phyloP scores from a whole-genome alignment of 2,797 vertebrate genomes.

The Gymnothorax reevesii region DNA sequence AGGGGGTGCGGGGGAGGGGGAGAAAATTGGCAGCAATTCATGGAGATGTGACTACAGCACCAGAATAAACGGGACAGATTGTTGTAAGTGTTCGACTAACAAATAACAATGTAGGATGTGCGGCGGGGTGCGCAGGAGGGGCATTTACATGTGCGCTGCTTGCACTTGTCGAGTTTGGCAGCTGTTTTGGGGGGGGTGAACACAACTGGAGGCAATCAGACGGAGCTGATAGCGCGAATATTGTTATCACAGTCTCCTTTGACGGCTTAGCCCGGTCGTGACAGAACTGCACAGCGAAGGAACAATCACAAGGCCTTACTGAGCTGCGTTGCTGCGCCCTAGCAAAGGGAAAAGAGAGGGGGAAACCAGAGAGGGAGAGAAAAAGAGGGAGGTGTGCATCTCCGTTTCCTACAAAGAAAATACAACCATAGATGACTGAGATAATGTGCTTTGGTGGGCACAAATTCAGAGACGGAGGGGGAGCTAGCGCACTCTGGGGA shows the following conservation, averaged over 20 bases:
- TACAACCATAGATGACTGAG: constrained; percentile 69
- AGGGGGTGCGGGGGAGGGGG: constrained; percentile 40
- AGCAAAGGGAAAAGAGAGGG: constrained; percentile 42
- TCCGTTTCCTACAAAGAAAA: constrained; percentile 55
- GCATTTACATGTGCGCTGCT: constrained; percentile 55
- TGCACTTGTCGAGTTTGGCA: constrained; percentile 54
- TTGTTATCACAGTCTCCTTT: constrained; percentile 51
- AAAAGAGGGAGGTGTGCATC: constrained; percentile 27
- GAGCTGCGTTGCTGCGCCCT: constrained; percentile 45
- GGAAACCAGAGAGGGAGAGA: constrained; percentile 35
- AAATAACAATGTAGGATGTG: constrained; percentile 26
- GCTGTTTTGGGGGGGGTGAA: constrained; percentile 60
- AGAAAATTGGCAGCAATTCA: constrained; percentile 28
- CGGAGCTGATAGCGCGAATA: constrained; percentile 63
- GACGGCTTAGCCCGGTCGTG: constrained; percentile 55
- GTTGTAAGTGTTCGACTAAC: constrained; percentile 21
- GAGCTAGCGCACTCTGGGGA: constrained; percentile 48
- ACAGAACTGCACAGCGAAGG: constrained; percentile 61
- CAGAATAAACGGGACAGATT: constrained; percentile 33
- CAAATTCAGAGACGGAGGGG: constrained; percentile 65
- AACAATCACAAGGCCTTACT: constrained; percentile 64
- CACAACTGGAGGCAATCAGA: constrained; percentile 52
- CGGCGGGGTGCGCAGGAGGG: not conserved
- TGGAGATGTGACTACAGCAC: constrained; percentile 60
- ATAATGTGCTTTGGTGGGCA: constrained; percentile 68